A percentile compares a stretch with the other conserved stretches of the same genome.
Conservation (phyloP, 2,888 invertebrate genomes). For the Torymus auratus region DNA sequence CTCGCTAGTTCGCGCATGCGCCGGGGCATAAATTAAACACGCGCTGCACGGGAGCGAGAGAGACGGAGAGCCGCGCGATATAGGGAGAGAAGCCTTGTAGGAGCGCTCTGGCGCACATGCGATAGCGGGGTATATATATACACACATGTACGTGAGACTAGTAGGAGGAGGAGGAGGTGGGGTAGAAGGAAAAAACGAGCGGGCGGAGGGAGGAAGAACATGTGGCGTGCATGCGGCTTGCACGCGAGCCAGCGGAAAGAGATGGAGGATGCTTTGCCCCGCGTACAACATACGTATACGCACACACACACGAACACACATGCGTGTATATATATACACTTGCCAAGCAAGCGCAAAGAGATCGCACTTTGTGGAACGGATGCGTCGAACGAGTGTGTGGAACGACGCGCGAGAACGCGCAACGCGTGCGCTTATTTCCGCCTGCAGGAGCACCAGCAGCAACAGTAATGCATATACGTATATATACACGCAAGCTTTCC, state of each 20-base stretch:
- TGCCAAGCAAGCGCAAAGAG: background rate
- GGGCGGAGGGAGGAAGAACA: conserved; percentile 37
- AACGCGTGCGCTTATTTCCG: conserved; percentile 8
- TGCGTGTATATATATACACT: background rate
- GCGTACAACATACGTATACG: background rate
- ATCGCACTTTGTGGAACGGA: conserved; percentile 47
- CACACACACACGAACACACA: background rate
- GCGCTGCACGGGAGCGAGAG: background rate
- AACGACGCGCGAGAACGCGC: background rate
- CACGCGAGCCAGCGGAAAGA: conserved; percentile 15
- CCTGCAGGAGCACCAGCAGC: background rate
- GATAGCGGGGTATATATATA: background rate
- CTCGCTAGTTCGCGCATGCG: background rate
- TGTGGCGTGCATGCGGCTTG: conserved; percentile 56
- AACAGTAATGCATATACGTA: background rate
- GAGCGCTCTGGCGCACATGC: background rate
- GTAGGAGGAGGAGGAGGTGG: conserved; percentile 11
- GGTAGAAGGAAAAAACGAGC: conserved; percentile 1
- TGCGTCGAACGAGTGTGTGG: conserved; percentile 34
- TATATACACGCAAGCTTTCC: background rate
- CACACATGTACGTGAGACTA: conserved; percentile 1
- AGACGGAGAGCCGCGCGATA: background rate
- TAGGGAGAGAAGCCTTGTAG: background rate
- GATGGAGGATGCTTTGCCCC: background rate
- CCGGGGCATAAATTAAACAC: conserved; percentile 17